phyloP scores from a whole-genome alignment of 2,888 invertebrate species.

The Phalangium opilio region DNA sequence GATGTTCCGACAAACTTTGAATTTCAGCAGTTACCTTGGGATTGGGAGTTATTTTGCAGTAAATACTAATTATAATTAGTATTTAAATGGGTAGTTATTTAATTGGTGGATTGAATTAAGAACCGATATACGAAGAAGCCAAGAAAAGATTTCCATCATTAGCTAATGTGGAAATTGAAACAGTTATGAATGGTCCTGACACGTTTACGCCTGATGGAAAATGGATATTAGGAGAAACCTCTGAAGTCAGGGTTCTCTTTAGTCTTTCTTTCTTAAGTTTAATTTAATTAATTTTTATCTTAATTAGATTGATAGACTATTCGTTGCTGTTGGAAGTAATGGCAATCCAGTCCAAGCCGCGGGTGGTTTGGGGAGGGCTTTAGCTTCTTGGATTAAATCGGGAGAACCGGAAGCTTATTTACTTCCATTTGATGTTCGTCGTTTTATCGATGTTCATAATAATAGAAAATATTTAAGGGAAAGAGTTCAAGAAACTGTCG shows the following conservation, averaged over 20 bases:
- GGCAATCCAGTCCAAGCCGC: conserved; percentile 51
- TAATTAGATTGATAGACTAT: conserved; percentile 46
- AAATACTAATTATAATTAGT: conserved; percentile 1
- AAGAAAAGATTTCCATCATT: conserved; percentile 41
- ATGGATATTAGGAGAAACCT: conserved; percentile 85
- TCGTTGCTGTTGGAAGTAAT: conserved; percentile 56
- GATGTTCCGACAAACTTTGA: conserved; percentile 33
- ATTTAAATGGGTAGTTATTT: conserved; percentile 2
- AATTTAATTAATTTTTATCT: conserved; percentile 1
- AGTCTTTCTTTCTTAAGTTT: background rate
- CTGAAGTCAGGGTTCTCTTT: conserved; percentile 55
- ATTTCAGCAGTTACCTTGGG: conserved; percentile 38
- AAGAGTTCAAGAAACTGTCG: conserved; percentile 72
- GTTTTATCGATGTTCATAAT: conserved; percentile 84
- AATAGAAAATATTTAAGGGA: conserved; percentile 82
- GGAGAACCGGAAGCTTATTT: conserved; percentile 44
- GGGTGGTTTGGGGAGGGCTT: conserved; percentile 50
- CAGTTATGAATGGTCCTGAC: conserved; percentile 59
- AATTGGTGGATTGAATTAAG: conserved; percentile 21
- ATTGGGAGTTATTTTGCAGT: conserved; percentile 46
- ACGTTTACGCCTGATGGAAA: conserved; percentile 93
- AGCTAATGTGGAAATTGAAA: conserved; percentile 36
- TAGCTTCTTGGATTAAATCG: conserved; percentile 51
- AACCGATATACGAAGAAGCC: conserved; percentile 30
- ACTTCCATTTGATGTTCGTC: conserved; percentile 71